Conservation (phyloP, 2,888 invertebrate species). For the Chaitophorus viminalis region DNA sequence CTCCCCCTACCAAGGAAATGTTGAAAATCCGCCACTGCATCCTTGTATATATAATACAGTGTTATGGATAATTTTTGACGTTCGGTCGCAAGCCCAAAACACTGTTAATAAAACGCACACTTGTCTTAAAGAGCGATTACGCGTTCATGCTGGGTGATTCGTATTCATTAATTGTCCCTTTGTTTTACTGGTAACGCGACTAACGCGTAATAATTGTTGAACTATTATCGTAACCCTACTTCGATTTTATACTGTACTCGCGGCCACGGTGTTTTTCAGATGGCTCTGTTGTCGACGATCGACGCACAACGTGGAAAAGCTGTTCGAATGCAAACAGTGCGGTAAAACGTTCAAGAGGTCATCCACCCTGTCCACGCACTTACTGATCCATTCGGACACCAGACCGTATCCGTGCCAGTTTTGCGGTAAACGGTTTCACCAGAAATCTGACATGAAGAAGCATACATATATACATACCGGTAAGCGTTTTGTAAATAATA, state of each 20-base stretch:
- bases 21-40: no score
- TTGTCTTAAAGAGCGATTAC: neutral
- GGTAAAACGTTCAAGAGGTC: constrained; percentile 97
- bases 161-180: no score
- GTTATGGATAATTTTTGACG: constrained; percentile 7
- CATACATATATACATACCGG: constrained; percentile 96
- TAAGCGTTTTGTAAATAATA: constrained; percentile 69
- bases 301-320: constrained; percentile 92
- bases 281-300: constrained; percentile 73
- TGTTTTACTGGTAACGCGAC: no score
- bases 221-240: neutral
- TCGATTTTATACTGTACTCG: constrained; percentile 18
- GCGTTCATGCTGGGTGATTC: no score
- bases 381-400: constrained; percentile 96
- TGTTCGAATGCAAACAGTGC: constrained; percentile 95
- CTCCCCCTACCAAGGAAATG: no score
- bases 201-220: neutral
- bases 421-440: constrained; percentile 98
- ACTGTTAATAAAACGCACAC: neutral
- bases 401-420: constrained; percentile 97
- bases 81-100: neutral
- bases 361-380: constrained; percentile 95
- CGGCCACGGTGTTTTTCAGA: constrained; percentile 17
- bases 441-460: constrained; percentile 99
- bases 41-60: no score